phyloP scores from a whole-genome alignment of 1,140 invertebrate genomes.

The Sitodiplosis mosellana region DNA sequence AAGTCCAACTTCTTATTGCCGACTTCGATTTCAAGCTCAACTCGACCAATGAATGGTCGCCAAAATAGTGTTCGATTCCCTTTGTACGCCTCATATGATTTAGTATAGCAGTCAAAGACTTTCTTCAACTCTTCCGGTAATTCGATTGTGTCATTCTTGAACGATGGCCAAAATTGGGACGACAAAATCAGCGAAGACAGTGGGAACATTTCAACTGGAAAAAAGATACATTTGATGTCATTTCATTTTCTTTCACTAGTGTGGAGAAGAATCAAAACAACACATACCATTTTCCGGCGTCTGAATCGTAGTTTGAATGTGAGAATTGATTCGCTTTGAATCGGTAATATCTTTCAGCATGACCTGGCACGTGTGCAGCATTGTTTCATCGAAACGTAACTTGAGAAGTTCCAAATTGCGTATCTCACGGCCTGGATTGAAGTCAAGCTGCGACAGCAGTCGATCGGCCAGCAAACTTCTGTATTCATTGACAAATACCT shows the following conservation, averaged over 20 bases:
- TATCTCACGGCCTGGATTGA: slow-evolving; percentile 84
- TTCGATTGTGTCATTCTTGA: slow-evolving; percentile 85
- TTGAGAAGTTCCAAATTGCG: slow-evolving; percentile 91
- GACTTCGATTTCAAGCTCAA: slow-evolving; percentile 82
- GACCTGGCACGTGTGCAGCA: slow-evolving; percentile 94
- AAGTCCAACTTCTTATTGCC: slow-evolving; percentile 64
- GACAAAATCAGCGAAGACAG: slow-evolving; percentile 79
- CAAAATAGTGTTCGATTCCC: slow-evolving; percentile 85
- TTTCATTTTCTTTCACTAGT: neutral
- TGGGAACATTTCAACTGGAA: slow-evolving; percentile 17
- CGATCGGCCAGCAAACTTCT: slow-evolving; percentile 83
- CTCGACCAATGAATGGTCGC: slow-evolving; percentile 83
- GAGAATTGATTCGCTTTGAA: slow-evolving; percentile 71
- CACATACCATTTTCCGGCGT: neutral
- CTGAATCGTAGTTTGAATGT: slow-evolving; percentile 40
- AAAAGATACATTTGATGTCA: neutral
- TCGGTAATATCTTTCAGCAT: slow-evolving; percentile 95
- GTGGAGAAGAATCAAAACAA: neutral
- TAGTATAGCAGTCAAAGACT: slow-evolving; percentile 73
- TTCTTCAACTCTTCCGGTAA: slow-evolving; percentile 62
- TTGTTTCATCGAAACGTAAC: slow-evolving; percentile 85
- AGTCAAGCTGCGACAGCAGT: slow-evolving; percentile 68
- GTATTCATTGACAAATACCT: slow-evolving; percentile 97
- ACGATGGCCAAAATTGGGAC: slow-evolving; percentile 96
- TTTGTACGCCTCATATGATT: slow-evolving; percentile 82